Conservation (phyloP, 2,797 vertebrate species). For the Knipowitschia caucasica region DNA sequence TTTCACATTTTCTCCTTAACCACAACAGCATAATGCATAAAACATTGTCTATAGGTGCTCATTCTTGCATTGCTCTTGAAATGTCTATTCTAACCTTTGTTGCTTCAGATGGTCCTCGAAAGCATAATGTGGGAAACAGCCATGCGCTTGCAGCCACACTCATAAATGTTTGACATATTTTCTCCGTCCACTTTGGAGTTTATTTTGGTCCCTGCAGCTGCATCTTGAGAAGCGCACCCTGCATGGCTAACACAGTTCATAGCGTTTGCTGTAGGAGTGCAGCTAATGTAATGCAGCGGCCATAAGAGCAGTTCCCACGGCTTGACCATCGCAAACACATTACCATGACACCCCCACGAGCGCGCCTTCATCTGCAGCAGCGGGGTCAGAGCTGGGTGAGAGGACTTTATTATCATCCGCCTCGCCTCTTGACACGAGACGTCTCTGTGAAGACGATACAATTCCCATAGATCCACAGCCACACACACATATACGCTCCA, state of each 20-base stretch:
- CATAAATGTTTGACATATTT: conserved; percentile 12
- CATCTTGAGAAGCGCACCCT: conserved; percentile 25
- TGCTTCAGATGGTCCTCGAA: not conserved
- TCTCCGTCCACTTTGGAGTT: conserved; percentile 9
- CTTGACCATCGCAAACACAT: conserved; percentile 33
- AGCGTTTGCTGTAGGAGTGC: conserved; percentile 13
- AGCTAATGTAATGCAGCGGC: conserved; percentile 15
- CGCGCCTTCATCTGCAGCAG: conserved; percentile 29
- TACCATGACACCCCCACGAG: conserved; percentile 23
- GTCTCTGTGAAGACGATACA: conserved; percentile 41
- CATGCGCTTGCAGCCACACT: not conserved
- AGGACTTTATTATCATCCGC: conserved; percentile 43
- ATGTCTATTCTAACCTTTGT: not conserved
- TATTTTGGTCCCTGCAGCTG: conserved; percentile 18
- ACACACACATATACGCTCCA: conserved; percentile 13
- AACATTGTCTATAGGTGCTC: not conserved
- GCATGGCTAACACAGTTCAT: conserved; percentile 17
- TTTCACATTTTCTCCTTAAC: not conserved
- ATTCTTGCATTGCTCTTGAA: not conserved
- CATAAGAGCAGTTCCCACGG: conserved; percentile 17
- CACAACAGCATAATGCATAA: not conserved
- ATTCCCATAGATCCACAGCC: conserved; percentile 42
- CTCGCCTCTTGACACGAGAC: conserved; percentile 16
- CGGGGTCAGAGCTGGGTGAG: conserved; percentile 50
- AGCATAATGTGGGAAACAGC: not conserved